phyloP scores from a whole-genome alignment of 2,888 invertebrate genomes.

The Crocallis elinguaria region DNA sequence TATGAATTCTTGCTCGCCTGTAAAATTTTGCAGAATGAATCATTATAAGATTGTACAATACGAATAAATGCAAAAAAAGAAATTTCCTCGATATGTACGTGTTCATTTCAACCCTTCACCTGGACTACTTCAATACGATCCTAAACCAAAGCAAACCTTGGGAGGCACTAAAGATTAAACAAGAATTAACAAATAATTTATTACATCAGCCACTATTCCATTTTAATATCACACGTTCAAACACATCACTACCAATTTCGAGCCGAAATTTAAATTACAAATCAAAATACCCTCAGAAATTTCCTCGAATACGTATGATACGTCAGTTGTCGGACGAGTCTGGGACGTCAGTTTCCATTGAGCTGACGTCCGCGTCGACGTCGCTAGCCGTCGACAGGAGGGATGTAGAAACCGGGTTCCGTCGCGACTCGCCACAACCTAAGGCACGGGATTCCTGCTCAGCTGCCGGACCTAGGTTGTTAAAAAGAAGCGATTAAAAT shows the following conservation, averaged over 20 bases:
- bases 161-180: slow-evolving; percentile 4
- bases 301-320: neutral
- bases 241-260: slow-evolving; percentile 40
- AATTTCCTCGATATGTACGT: slow-evolving; percentile 78
- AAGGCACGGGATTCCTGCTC: slow-evolving; percentile 16
- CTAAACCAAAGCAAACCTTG: neutral
- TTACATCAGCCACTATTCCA: slow-evolving; percentile 27
- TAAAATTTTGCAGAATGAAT: slow-evolving; percentile 85
- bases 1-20: slow-evolving; percentile 86
- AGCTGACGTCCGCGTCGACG: slow-evolving; percentile 72
- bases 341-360: slow-evolving; percentile 67
- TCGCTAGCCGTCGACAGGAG: slow-evolving; percentile 53
- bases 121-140: neutral
- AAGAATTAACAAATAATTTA: slow-evolving; percentile 35
- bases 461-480: neutral
- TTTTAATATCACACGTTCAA: slow-evolving; percentile 24
- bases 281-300: slow-evolving; percentile 22
- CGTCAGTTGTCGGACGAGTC: slow-evolving; percentile 63
- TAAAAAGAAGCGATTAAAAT: too few relatives aligned
- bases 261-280: slow-evolving; percentile 30
- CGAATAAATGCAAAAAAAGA: slow-evolving; percentile 85
- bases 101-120: slow-evolving; percentile 43
- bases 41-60: slow-evolving; percentile 85
- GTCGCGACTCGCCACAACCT: slow-evolving; percentile 23
- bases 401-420: slow-evolving; percentile 9